Base-by-base conservation (phyloP, 2,113 vertebrate genomes). In the Nycticorax nycticorax region DNA sequence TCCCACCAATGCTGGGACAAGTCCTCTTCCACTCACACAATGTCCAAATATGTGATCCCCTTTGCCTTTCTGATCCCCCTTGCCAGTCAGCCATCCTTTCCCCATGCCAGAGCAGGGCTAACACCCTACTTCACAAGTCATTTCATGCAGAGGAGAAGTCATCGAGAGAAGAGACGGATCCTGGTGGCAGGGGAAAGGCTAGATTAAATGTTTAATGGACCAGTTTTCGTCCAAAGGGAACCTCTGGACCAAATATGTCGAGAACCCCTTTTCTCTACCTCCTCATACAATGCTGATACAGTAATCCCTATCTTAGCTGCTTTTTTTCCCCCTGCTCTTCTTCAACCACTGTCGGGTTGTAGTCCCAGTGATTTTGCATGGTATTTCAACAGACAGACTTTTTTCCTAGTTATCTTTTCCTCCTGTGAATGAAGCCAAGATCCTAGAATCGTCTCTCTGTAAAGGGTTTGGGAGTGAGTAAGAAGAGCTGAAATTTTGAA, bases 351-450 rank as follows among this genome's bases (percentile, higher is more conserved):
- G 13, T 18, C 67, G 83, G 59, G n/a, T 45, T 75, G 39, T 33
- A 63, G 26, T 14, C 28, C 41, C 75, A 45, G 90, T 86, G 47
- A 60, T 68, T 86, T 62, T 47, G 60, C 26, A 69, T 52, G 17
- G 32, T 55, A 60, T 89, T 91, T 94, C 73, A 66, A 11, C 57
- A 24, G 64, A 48, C 9, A 35, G 75, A 79, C 50, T 56, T 45
- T 57, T 47, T 84, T 32, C 81, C 50, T 43, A 62, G 80, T 41
- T 87, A 90, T 55, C 76, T 93, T 95, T 89, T 50, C 32, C 18
- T 91, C 41, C 78, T 85, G 12, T 93, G 91, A 96, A 91, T 95
- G 43, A 84, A 88, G 59, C 82, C 37, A 68, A 66, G 76, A 89
- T 90, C 81, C 39, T 64, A 82, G 43, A 85, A 39, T 56, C n/a